A percentile compares a stretch with the other conserved stretches of the same genome.
Conservation (phyloP, 2,888 invertebrate species). For the Lepidochitona cinerea region DNA sequence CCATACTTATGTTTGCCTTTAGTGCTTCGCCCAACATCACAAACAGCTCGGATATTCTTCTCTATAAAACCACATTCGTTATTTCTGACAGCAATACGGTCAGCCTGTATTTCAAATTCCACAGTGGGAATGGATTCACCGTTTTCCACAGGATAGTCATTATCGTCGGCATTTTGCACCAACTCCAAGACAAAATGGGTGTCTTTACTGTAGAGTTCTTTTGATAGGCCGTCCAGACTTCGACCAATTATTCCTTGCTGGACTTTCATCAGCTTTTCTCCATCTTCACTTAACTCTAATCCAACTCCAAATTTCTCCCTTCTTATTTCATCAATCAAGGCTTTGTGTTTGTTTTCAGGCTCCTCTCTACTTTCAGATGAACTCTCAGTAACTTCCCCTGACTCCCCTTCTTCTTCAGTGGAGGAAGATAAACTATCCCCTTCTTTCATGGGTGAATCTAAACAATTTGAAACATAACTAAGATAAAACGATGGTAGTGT, state of each 20-base stretch:
- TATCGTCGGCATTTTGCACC: slow-evolving; percentile 71
- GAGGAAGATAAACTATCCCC: too few species aligned
- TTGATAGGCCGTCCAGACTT: slow-evolving; percentile 64
- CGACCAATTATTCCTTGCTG: slow-evolving; percentile 68
- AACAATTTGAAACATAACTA: too few species aligned
- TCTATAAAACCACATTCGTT: slow-evolving; percentile 69
- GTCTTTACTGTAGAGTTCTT: slow-evolving; percentile 67
- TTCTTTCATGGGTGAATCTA: too few species aligned
- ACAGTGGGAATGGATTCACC: slow-evolving; percentile 44
- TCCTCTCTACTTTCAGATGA: neutral
- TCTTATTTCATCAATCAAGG: slow-evolving; percentile 61
- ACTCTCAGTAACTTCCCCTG: neutral
- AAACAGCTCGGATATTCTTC: slow-evolving; percentile 66
- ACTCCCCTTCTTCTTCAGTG: slow-evolving; percentile 1
- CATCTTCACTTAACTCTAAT: slow-evolving; percentile 61
- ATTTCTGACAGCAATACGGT: slow-evolving; percentile 60
- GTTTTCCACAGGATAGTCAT: slow-evolving; percentile 56
- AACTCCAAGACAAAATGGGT: slow-evolving; percentile 71
- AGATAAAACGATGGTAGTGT: neutral
- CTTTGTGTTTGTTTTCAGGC: slow-evolving; percentile 22
- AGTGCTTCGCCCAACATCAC: slow-evolving; percentile 70
- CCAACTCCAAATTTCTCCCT: slow-evolving; percentile 70
- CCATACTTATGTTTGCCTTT: slow-evolving; percentile 69
- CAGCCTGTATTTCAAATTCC: slow-evolving; percentile 53
- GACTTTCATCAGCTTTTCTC: slow-evolving; percentile 58